Conservation (phyloP, 2,113 vertebrate species). For the Stercorarius parasiticus region DNA sequence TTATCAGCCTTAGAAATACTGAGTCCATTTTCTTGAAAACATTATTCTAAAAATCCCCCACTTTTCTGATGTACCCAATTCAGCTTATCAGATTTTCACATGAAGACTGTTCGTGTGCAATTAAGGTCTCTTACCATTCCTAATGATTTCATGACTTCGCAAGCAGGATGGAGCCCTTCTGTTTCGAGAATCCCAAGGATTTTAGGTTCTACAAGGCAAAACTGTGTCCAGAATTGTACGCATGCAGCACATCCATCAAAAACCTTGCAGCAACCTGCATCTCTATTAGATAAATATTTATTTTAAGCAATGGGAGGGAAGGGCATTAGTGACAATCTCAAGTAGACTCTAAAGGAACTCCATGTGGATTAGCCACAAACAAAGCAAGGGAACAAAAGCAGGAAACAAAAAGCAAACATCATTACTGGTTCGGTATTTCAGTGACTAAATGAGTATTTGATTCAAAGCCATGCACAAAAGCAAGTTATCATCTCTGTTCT, state of each 20-base stretch:
- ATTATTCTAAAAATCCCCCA: neutral
- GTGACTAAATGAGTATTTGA: neutral
- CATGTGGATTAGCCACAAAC: neutral
- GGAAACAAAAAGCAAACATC: neutral
- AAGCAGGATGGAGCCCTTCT: neutral
- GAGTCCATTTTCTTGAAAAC: neutral
- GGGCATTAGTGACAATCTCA: neutral
- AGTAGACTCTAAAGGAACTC: neutral
- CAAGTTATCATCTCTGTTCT: neutral
- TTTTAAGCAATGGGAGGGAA: neutral
- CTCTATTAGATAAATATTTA: neutral
- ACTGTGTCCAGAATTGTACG: rapidly evolving
- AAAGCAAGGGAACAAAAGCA: conserved; percentile 1
- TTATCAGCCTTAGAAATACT: neutral
- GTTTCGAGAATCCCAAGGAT: neutral
- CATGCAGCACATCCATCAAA: neutral
- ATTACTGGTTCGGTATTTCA: neutral
- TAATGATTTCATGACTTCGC: neutral
- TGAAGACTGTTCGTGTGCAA: neutral
- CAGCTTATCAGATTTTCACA: neutral
- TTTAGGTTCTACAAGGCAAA: neutral
- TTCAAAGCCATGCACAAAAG: neutral
- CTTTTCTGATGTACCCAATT: neutral
- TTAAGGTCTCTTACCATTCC: neutral
- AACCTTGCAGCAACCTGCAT: neutral